Conservation (phyloP, 2,113 vertebrate genomes). For the Garra rufa region DNA sequence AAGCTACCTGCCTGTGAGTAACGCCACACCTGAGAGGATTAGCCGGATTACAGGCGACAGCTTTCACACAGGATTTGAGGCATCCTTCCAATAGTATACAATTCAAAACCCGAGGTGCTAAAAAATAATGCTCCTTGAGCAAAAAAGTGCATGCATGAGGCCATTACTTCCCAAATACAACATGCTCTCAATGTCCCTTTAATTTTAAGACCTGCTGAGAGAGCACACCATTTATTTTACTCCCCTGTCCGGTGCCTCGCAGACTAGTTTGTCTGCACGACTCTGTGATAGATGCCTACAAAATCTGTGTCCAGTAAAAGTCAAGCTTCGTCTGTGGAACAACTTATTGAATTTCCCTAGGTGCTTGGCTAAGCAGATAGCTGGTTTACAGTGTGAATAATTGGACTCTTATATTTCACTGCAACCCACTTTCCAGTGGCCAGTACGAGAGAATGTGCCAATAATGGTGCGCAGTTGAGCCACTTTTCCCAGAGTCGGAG, state of each 20-base stretch:
- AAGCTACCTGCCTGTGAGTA: slow-evolving; percentile 46
- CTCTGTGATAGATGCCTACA: slow-evolving; percentile 43
- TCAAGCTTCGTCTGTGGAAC: slow-evolving; percentile 34
- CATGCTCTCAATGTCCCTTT: slow-evolving; percentile 23
- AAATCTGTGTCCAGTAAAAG: slow-evolving; percentile 46
- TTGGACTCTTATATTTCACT: slow-evolving; percentile 53
- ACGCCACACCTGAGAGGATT: slow-evolving; percentile 55
- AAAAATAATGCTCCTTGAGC: slow-evolving; percentile 20
- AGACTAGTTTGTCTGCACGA: slow-evolving; percentile 27
- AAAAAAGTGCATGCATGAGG: background rate
- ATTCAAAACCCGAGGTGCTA: slow-evolving; percentile 5
- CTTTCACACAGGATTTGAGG: slow-evolving; percentile 43
- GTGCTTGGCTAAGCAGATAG: slow-evolving; percentile 59
- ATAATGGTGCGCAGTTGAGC: slow-evolving; percentile 36
- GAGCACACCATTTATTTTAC: slow-evolving; percentile 37
- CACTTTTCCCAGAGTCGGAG: slow-evolving; percentile 40
- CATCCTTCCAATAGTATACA: slow-evolving; percentile 22
- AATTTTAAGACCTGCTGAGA: slow-evolving; percentile 44
- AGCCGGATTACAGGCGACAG: slow-evolving; percentile 46
- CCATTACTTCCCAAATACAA: slow-evolving; percentile 24
- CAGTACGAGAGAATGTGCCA: slow-evolving; percentile 3
- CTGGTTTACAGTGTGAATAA: slow-evolving; percentile 52
- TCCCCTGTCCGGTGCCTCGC: background rate
- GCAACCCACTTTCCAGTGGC: slow-evolving; percentile 35
- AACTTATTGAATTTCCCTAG: slow-evolving; percentile 54